Percentiles rank a stretch among this genome's conserved stretches.
phyloP scores from a whole-genome alignment of 2,113 vertebrate species.

The Acrocephalus arundinaceus region DNA sequence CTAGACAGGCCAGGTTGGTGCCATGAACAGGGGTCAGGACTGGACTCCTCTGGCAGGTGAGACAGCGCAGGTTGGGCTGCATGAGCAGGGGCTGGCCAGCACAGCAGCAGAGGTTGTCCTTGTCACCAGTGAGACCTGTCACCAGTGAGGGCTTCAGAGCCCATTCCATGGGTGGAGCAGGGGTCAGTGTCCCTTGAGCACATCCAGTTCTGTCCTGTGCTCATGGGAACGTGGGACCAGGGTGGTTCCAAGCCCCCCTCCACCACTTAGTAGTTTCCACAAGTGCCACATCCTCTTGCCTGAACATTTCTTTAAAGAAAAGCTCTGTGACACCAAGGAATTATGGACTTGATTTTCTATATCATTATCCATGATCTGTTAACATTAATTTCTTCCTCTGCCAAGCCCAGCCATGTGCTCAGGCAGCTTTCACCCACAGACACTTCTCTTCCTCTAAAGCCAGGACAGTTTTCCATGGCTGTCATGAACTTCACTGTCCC shows the following conservation, averaged over 20 bases:
- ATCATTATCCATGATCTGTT: neutral
- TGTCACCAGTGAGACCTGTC: neutral
- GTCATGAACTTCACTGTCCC: neutral
- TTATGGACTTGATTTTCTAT: neutral
- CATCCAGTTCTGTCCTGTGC: neutral
- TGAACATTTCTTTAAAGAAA: neutral
- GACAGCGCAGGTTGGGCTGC: neutral
- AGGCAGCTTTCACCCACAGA: neutral
- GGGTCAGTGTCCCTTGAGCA: neutral
- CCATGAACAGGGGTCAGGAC: neutral
- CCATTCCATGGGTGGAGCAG: neutral
- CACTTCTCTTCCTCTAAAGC: neutral
- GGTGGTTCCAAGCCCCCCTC: neutral
- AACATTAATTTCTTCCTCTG: neutral
- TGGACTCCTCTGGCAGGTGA: neutral
- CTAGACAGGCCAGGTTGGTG: neutral
- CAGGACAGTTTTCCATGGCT: neutral
- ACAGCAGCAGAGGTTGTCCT: neutral
- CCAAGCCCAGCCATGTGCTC: neutral
- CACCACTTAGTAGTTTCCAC: accelerated
- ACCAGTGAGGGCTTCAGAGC: neutral
- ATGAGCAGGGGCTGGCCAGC: accelerated
- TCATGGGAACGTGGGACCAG: accelerated
- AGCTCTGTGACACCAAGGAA: neutral
- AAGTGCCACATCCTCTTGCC: neutral